Evolutionary conservation across 2,113 vertebrate genomes (phyloP), one percentile per base, ranked within the genome.

Genomic region (Podiceps cristatus): DNA sequence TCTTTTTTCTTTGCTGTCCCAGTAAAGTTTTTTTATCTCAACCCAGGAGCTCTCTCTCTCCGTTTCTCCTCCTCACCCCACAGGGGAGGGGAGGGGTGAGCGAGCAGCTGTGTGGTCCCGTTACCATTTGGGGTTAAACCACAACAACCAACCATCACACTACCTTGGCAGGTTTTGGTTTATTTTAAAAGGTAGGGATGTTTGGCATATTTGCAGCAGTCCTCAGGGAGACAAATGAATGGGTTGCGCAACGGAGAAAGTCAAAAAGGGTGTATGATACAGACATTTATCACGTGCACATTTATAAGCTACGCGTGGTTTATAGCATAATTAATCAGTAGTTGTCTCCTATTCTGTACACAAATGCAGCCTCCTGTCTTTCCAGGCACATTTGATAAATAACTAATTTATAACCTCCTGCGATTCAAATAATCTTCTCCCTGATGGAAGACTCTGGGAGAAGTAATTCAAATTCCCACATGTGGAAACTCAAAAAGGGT

Each of bases 301-400:
- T 91, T 91, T 89, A 88, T 86, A 89, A 68, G 58, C 76, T 49
- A 31, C 1, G 2, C 33, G 60, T 78, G 58, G 56, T 84, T 91
- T 87, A 91, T 5, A 75, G 68, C 68, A 82, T 60, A 95, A 95
- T 93, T 90, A 95, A 94, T 87, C 76, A 87, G 88, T 35, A 31
- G 31, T 44, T 67, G 52, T 78, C 88, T 64, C 52, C 72, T 67
- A 47, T 75, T 78, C 44, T 15, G 55, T 76, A 88, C 42, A 71
- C 56, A 75, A 94, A 78, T 28, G 40, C 45, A 87, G 60, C 45
- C 52, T 91, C 83, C 49, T 63, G 22, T 52, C 88, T 94, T 92
- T 49, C 52, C 62, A 82, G 45, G 69, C 86, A 89, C 42, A 93
- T 78, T 71, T 0, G 0, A 18, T 81, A 91, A 71, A 13, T 49